Percentiles rank a stretch among this genome's conserved stretches.
Conservation (phyloP, 2,888 invertebrate species). For the Stenurella melanura region DNA sequence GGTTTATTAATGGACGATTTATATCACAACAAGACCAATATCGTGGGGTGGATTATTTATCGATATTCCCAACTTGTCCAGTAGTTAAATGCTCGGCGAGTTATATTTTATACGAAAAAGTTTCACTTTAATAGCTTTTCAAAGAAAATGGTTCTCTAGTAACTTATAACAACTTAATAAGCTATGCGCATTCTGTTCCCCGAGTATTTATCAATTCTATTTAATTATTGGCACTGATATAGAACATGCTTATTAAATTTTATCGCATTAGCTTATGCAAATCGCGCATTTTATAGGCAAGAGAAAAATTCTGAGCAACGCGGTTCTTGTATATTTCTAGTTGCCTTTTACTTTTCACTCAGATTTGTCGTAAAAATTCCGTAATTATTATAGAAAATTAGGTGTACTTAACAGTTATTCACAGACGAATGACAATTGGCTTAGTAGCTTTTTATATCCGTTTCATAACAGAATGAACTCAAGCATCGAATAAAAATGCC, state of each 20-base stretch:
- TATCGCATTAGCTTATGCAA: constrained; percentile 13
- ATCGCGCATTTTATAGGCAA: neutral
- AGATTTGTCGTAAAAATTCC: neutral
- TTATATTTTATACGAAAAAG: constrained; percentile 51
- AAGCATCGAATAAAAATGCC: too few species aligned
- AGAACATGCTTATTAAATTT: constrained; percentile 8
- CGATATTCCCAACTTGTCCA: constrained; percentile 34
- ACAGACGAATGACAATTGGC: too few species aligned
- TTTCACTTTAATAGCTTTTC: constrained; percentile 47
- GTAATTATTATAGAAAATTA: too few species aligned
- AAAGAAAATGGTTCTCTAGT: constrained; percentile 34
- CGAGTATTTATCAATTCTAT: constrained; percentile 8
- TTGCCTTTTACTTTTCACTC: neutral
- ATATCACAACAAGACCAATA: constrained; percentile 5
- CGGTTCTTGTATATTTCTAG: neutral
- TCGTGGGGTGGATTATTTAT: neutral
- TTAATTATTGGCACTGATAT: constrained; percentile 1
- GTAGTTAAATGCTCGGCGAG: constrained; percentile 48
- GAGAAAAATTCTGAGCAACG: too few species aligned
- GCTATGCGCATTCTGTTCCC: constrained; percentile 30
- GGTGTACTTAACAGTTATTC: too few species aligned
- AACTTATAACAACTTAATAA: constrained; percentile 49
- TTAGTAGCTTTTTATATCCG: too few species aligned
- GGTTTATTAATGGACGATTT: constrained; percentile 4
- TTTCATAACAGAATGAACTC: too few species aligned